phyloP scores from a whole-genome alignment of 2,888 invertebrate species.

The Octodonta nipae region DNA sequence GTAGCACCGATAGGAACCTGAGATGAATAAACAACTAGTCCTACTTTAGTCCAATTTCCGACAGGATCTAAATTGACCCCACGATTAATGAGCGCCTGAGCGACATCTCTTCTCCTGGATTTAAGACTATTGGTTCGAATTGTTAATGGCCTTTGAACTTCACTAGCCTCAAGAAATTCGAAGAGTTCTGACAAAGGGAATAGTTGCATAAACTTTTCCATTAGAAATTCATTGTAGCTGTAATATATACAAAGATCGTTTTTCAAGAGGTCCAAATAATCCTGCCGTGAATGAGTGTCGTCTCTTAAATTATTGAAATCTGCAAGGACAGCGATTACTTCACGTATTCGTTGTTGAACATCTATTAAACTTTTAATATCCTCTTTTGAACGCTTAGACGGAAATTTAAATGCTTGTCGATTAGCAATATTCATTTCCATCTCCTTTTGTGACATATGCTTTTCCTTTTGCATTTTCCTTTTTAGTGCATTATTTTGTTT shows the following conservation, averaged over 20 bases:
- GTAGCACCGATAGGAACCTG: slow-evolving; percentile 96
- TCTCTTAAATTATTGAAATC: slow-evolving; percentile 64
- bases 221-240: slow-evolving; percentile 93
- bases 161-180: slow-evolving; percentile 92
- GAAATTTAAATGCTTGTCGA: slow-evolving; percentile 67
- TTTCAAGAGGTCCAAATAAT: slow-evolving; percentile 66
- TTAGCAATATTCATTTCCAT: slow-evolving; percentile 65
- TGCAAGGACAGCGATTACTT: slow-evolving; percentile 63
- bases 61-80: slow-evolving; percentile 97
- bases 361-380: slow-evolving; percentile 65
- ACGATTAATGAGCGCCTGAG: slow-evolving; percentile 85
- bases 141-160: slow-evolving; percentile 65
- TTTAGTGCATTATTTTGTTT: slow-evolving; percentile 65
- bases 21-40: slow-evolving; percentile 88
- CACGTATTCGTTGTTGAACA: slow-evolving; percentile 79
- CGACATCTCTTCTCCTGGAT: slow-evolving; percentile 79
- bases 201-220: slow-evolving; percentile 81
- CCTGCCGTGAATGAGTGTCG: slow-evolving; percentile 56
- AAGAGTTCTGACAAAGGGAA: slow-evolving; percentile 76
- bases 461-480: slow-evolving; percentile 53
- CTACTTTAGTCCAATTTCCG: slow-evolving; percentile 97
- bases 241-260: slow-evolving; percentile 87
- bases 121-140: slow-evolving; percentile 92
- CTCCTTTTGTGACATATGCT: slow-evolving; percentile 68
- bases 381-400: slow-evolving; percentile 58